Conservation (phyloP, 2,113 vertebrate species). For the Sebastes schlegelii region DNA sequence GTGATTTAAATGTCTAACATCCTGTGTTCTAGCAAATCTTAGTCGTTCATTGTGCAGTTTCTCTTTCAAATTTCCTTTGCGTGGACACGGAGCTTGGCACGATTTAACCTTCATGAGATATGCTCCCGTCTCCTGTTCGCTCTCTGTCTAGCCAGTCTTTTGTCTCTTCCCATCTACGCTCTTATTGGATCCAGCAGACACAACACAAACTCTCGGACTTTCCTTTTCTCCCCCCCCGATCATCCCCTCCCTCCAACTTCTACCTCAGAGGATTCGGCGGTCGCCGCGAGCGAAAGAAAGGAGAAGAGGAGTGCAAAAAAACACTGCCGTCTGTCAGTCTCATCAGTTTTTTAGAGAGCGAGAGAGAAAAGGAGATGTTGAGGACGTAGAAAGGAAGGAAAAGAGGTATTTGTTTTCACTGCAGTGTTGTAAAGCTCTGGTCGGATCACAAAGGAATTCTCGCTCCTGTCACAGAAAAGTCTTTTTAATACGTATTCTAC, state of each 20-base stretch:
- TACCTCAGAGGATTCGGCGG: constrained; percentile 54
- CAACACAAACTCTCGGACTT: constrained; percentile 43
- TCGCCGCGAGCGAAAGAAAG: constrained; percentile 28
- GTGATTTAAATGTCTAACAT: background rate
- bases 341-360: constrained; percentile 56
- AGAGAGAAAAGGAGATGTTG: constrained; percentile 43
- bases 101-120: constrained; percentile 30
- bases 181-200: constrained; percentile 49
- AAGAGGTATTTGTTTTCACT: constrained; percentile 70
- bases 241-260: constrained; percentile 18
- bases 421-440: constrained; percentile 62
- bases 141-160: constrained; percentile 41
- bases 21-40: background rate
- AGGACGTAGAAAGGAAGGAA: constrained; percentile 58
- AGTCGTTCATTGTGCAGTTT: background rate
- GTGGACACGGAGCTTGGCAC: constrained; percentile 6
- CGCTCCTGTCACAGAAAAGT: constrained; percentile 29
- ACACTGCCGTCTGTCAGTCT: constrained; percentile 64
- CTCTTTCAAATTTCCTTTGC: background rate
- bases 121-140: constrained; percentile 2
- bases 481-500: constrained; percentile 28
- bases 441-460: constrained; percentile 67
- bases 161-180: constrained; percentile 13
- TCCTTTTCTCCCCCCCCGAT: background rate
- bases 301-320: constrained; percentile 35